phyloP scores from a whole-genome alignment of 1,140 invertebrate species.

The Eupristina koningsbergeri region DNA sequence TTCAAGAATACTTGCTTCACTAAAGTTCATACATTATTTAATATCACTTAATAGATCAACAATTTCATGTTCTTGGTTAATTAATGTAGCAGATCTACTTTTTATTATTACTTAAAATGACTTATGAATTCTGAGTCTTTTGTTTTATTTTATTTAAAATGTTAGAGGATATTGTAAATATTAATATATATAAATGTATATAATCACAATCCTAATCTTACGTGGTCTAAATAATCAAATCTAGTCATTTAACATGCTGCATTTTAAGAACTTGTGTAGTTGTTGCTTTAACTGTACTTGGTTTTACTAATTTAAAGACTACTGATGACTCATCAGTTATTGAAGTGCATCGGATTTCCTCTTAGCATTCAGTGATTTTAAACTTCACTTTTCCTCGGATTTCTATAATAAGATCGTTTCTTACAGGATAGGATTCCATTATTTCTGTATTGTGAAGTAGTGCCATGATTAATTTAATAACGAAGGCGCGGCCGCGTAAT shows the following conservation, averaged over 20 bases:
- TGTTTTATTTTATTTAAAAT: background rate
- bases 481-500: constrained; percentile 27
- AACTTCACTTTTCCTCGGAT: background rate
- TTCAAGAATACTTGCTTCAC: constrained; percentile 5
- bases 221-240: too few species aligned
- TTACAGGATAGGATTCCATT: background rate
- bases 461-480: constrained; percentile 40
- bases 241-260: too few species aligned
- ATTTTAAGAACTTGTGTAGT: too few species aligned
- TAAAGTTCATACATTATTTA: constrained; percentile 1
- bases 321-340: too few species aligned
- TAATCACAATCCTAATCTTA: too few species aligned
- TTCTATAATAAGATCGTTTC: background rate
- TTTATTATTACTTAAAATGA: background rate
- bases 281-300: too few species aligned
- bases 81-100: background rate
- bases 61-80: background rate
- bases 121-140: background rate
- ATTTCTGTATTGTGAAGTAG: background rate
- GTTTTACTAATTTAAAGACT: too few species aligned
- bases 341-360: too few species aligned
- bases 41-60: background rate
- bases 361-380: too few species aligned
- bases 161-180: too few species aligned
- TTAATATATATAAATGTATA: too few species aligned